Conservation (phyloP, 2,113 vertebrate genomes). For the Equus przewalskii region DNA sequence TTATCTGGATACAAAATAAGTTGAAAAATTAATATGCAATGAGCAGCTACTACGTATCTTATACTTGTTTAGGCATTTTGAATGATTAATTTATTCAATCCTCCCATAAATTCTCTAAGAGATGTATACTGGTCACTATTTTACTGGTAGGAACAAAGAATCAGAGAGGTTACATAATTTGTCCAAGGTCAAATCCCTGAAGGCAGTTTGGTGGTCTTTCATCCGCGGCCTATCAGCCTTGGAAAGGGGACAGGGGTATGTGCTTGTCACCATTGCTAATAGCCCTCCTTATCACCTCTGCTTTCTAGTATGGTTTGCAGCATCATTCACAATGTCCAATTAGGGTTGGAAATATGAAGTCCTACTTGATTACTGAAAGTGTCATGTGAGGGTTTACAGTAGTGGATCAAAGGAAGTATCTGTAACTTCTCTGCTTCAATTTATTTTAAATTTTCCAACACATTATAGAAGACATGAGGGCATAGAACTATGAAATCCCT, state of each 20-base stretch:
- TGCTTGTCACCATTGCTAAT: not conserved
- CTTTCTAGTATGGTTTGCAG: too few relatives aligned
- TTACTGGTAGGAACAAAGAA: not conserved
- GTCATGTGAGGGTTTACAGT: not conserved
- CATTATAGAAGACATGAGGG: not conserved
- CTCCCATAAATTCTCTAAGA: not conserved
- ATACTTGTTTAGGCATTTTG: not conserved
- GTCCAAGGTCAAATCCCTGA: not conserved
- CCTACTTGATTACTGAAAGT: not conserved
- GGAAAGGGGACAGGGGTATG: not conserved
- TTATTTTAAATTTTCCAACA: not conserved
- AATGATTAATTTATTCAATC: slow-evolving; percentile 7
- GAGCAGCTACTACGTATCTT: not conserved
- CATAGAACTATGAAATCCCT: not conserved
- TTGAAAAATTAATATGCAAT: not conserved
- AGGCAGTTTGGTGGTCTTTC: not conserved
- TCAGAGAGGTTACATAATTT: not conserved
- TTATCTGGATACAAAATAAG: not conserved
- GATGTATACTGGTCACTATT: not conserved
- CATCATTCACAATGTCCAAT: not conserved
- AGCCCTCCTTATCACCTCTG: not conserved
- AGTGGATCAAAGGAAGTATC: not conserved
- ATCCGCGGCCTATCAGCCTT: not conserved
- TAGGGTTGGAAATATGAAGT: not conserved
- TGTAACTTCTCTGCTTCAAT: not conserved